phyloP scores from a whole-genome alignment of 53 echinoderm and acorn worm genomes.

The Astropecten irregularis region DNA sequence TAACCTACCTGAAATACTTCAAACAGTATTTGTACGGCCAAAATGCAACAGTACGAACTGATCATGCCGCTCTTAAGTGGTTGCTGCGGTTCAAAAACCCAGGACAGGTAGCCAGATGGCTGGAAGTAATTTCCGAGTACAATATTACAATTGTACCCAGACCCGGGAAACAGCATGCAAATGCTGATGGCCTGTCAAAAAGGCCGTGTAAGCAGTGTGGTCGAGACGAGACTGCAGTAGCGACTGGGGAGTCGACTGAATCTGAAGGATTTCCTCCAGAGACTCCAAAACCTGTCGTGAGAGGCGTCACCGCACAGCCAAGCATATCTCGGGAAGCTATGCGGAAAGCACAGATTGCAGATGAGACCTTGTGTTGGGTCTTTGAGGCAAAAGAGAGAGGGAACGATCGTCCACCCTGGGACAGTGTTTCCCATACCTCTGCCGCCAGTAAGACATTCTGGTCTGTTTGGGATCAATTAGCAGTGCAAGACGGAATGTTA shows the following conservation, averaged over 20 bases:
- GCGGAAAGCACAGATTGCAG: background rate
- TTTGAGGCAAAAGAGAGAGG: background rate
- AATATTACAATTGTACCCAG: background rate
- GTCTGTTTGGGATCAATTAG: slow-evolving; percentile 17
- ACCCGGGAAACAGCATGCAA: background rate
- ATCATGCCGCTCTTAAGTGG: slow-evolving; percentile 17
- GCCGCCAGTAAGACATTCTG: slow-evolving; percentile 23
- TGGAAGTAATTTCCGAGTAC: slow-evolving; percentile 10
- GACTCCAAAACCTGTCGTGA: no score
- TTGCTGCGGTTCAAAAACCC: slow-evolving; percentile 12
- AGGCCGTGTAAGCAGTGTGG: slow-evolving; percentile 14
- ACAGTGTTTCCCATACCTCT: background rate
- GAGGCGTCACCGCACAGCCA: background rate
- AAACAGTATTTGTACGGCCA: slow-evolving; percentile 13
- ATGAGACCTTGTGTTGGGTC: background rate
- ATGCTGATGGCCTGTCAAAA: slow-evolving; percentile 19
- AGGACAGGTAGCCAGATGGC: slow-evolving; percentile 28
- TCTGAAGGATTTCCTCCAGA: background rate
- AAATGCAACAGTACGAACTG: background rate
- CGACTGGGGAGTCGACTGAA: background rate
- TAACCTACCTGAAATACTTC: slow-evolving; percentile 21
- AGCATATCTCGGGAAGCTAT: background rate
- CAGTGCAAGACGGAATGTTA: background rate
- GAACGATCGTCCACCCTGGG: slow-evolving; percentile 22
- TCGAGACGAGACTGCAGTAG: background rate